Percentiles rank a stretch among this genome's conserved stretches.
Evolutionary conservation across 1,140 invertebrate species (phyloP).

Genomic region (Drosophila truncata): DNA sequence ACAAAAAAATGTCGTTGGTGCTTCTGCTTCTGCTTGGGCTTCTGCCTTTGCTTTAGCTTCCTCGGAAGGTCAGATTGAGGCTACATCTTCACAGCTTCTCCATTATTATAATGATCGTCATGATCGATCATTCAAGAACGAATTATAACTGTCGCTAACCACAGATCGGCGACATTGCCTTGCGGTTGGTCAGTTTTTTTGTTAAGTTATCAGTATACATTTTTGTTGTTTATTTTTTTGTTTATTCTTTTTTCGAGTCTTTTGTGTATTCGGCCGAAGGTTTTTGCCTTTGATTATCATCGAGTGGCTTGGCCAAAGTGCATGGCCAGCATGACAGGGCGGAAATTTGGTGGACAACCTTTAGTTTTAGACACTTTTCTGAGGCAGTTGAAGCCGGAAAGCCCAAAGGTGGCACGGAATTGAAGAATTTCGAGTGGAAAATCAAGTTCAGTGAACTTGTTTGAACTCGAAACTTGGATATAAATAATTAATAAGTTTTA

Average conservation of each 20-base stretch:
- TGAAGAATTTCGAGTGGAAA: not conserved
- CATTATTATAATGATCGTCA: conserved; percentile 18
- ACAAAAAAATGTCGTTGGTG: conserved; percentile 38
- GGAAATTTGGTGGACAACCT: conserved; percentile 33
- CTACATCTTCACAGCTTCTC: conserved; percentile 32
- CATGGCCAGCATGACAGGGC: conserved; percentile 58
- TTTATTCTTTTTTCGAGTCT: conserved; percentile 18
- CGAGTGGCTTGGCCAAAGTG: conserved; percentile 52
- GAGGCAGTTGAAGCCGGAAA: not conserved
- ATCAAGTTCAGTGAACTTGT: conserved; percentile 27
- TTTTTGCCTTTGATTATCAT: conserved; percentile 48
- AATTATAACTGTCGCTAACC: conserved; percentile 42
- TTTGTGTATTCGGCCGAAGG: conserved; percentile 41
- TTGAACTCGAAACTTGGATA: not conserved
- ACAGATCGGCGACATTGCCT: conserved; percentile 43
- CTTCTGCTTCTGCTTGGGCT: conserved; percentile 8
- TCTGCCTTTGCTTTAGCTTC: not conserved
- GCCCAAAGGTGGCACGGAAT: not conserved
- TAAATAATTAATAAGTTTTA: too few relatives aligned
- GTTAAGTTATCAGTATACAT: conserved; percentile 15
- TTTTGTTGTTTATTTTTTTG: conserved; percentile 2
- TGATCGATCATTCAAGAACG: conserved; percentile 58
- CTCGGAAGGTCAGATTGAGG: conserved; percentile 40
- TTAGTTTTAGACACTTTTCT: conserved; percentile 1
- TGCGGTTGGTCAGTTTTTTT: conserved; percentile 51